A percentile compares a stretch with the other conserved stretches of the same genome.
These are phyloP conservation scores for Muntiacus muntjak DNA, from an alignment of 2,113 vertebrate species.

Conservation along the genomic window DNA sequence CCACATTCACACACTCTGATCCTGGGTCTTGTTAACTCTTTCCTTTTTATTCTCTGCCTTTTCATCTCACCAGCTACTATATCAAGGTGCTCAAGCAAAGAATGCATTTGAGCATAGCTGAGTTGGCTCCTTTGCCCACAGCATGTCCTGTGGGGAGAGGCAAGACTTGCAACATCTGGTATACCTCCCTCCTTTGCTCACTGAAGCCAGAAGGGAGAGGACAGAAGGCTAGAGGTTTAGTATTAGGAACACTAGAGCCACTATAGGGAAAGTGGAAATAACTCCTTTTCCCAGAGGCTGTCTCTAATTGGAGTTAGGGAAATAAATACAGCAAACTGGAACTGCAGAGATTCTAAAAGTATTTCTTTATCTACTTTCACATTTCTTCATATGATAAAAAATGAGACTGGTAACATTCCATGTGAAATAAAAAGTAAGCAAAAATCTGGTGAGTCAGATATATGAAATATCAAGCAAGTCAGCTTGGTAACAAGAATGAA, in stretches of 20 bases:
- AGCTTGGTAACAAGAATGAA: not conserved
- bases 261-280: not conserved
- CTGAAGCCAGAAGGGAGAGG: not conserved
- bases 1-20: not conserved
- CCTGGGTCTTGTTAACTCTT: not conserved
- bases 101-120: not conserved
- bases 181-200: not conserved
- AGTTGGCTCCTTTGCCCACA: not conserved
- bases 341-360: not conserved
- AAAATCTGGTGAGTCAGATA: not conserved
- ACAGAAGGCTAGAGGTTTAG: not conserved
- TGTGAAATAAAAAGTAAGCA: not conserved
- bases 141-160: not conserved
- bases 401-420: not conserved
- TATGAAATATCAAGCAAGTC: slow-evolving; percentile 12
- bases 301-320: not conserved
- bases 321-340: not conserved
- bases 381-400: not conserved
- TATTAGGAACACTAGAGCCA: not conserved
- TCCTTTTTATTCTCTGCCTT: slow-evolving; percentile 17
- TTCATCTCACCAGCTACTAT: not conserved
- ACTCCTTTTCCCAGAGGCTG: not conserved
- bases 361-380: not conserved
- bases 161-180: slow-evolving; percentile 40
- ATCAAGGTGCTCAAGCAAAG: not conserved